Evolutionary conservation across 2,113 vertebrate species (phyloP), one percentile per base, ranked within the genome.

Genomic region (Pampusana beccarii): DNA sequence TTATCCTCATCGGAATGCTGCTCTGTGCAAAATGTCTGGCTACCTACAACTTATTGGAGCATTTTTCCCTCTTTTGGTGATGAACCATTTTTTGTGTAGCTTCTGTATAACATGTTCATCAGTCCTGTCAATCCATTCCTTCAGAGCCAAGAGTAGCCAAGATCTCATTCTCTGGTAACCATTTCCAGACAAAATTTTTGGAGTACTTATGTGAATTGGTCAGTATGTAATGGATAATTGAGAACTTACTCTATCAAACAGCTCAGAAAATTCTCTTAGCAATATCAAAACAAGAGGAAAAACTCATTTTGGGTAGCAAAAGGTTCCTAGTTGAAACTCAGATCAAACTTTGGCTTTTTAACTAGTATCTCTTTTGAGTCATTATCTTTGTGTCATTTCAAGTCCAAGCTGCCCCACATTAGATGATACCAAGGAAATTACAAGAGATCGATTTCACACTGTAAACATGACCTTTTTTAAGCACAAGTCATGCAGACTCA

Each of bases 381-480:
- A 29, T 70, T 44, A 42, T 36, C 31, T 86, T 34, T 42, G 31
- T 62, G 33, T 67, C 24, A 28, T 44, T 71, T 87, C 24, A 90
- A 90, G 72, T 51, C 57, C 38, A 85, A 42, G 61, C 70, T 90
- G 57, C 28, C 16, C 21, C 10, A 18, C 11, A 24, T 65, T 38
- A 77, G 34, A 18, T 60, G 29, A 62, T 31, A 62, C 20, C 36
- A 72, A 75, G 20, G 42, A 69, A 93, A 79, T 66, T 16, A 56
- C 5, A 34, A 42, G 75, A 80, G 70, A 48, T 84, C 0, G 0
- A 88, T 85, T 90, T 91, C 48, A 56, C 16, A 20, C 62, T 53
- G 16, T 65, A 80, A 92, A 73, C 13, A 23, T 72, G 58, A 92
- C 79, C 48, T 96, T 92, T 93, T 57, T 54, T 25, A 4, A 57